phyloP scores from a whole-genome alignment of 2,888 invertebrate genomes.

The Sminthurides aquaticus region DNA sequence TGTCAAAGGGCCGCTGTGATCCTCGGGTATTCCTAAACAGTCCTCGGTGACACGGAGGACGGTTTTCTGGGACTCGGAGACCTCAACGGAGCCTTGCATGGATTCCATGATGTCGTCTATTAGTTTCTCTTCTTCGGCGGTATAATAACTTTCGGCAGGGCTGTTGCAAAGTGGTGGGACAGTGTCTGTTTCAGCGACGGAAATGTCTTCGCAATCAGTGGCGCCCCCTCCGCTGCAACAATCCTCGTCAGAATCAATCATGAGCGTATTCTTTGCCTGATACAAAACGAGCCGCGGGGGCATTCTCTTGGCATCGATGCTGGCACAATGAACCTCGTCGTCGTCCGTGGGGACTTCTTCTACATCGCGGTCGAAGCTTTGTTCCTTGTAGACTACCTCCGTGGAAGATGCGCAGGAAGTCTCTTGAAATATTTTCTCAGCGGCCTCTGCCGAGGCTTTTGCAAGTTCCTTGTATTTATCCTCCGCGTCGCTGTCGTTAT shows the following conservation, averaged over 20 bases:
- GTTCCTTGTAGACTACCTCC: slow-evolving; percentile 29
- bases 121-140: slow-evolving; percentile 22
- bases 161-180: background rate
- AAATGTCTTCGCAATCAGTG: slow-evolving; percentile 39
- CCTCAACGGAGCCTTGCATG: slow-evolving; percentile 28
- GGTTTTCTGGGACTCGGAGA: slow-evolving; percentile 29
- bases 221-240: slow-evolving; percentile 19
- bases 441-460: slow-evolving; percentile 14
- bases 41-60: background rate
- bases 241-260: slow-evolving; percentile 31
- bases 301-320: slow-evolving; percentile 26
- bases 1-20: slow-evolving; percentile 39
- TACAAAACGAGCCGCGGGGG: slow-evolving; percentile 32
- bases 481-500: slow-evolving; percentile 44
- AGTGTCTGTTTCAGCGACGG: slow-evolving; percentile 17
- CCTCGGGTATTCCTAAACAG: slow-evolving; percentile 25
- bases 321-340: slow-evolving; percentile 30
- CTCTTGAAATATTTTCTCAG: slow-evolving; percentile 27
- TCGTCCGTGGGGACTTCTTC: slow-evolving; percentile 28
- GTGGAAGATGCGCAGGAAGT: slow-evolving; percentile 23
- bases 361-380: slow-evolving; percentile 21
- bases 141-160: background rate
- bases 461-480: slow-evolving; percentile 10
- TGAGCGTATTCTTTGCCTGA: slow-evolving; percentile 14
- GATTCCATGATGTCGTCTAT: slow-evolving; percentile 32